Evolutionary conservation across 2,888 invertebrate species (phyloP).

Genomic region (Stegophylla sp.): DNA sequence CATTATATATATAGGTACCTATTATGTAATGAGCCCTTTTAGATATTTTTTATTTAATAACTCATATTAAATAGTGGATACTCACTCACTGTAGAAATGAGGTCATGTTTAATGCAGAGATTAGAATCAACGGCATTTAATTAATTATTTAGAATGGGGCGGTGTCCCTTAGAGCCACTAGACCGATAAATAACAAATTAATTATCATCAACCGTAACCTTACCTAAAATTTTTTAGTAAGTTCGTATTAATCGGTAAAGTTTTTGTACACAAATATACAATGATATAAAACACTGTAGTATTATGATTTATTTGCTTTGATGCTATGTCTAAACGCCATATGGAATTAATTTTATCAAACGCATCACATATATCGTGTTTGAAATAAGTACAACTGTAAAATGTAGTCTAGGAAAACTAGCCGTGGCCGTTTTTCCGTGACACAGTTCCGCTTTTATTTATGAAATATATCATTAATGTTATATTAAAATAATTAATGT

Average conservation of each 20-base stretch:
- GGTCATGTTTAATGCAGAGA: conserved; percentile 22
- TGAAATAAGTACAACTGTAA: too few relatives aligned
- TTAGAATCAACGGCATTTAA: conserved; percentile 27
- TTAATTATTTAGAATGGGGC: conserved; percentile 41
- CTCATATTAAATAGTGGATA: neutral
- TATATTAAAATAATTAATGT: too few relatives aligned
- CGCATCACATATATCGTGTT: too few relatives aligned
- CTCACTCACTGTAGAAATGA: neutral
- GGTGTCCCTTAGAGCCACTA: neutral
- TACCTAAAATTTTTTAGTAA: neutral
- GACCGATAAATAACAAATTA: conserved; percentile 38
- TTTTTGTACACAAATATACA: too few relatives aligned
- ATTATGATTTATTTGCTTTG: too few relatives aligned
- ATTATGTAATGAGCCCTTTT: neutral
- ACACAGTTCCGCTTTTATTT: too few relatives aligned
- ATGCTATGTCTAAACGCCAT: too few relatives aligned
- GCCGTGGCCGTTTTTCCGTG: too few relatives aligned
- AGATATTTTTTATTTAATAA: conserved; percentile 22
- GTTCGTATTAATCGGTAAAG: neutral
- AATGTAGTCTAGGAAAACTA: too few relatives aligned
- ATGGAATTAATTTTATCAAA: too few relatives aligned
- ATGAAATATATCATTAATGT: too few relatives aligned
- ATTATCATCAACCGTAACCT: neutral
- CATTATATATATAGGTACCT: neutral
- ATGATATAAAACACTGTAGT: too few relatives aligned